Evolutionary conservation across 1,140 invertebrate species (phyloP).

Genomic region (Conopomorpha cramerella): DNA sequence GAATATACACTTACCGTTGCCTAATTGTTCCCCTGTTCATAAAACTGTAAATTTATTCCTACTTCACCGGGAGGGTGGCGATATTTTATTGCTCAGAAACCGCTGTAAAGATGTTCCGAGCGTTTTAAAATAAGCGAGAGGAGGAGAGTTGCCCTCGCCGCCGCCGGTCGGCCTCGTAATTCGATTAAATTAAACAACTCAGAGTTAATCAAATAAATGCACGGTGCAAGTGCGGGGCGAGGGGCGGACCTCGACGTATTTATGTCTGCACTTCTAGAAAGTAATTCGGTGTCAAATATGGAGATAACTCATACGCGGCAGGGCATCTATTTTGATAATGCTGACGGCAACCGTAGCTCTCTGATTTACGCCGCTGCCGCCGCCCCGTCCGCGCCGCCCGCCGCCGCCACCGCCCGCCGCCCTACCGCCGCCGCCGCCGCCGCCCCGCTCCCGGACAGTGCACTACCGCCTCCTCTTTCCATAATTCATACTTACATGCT

Average conservation of each 20-base stretch:
- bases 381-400: slow-evolving; percentile 5
- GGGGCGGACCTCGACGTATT: slow-evolving; percentile 35
- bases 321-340: slow-evolving; percentile 57
- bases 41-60: slow-evolving; percentile 57
- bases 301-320: slow-evolving; percentile 56
- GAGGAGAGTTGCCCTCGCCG: slow-evolving; percentile 15
- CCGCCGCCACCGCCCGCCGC: slow-evolving; percentile 1
- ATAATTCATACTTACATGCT: no score
- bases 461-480: not conserved
- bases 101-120: slow-evolving; percentile 55
- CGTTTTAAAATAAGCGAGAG: slow-evolving; percentile 52
- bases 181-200: slow-evolving; percentile 61
- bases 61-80: slow-evolving; percentile 31
- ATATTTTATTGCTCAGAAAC: slow-evolving; percentile 57
- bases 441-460: not conserved
- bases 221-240: slow-evolving; percentile 19
- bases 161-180: slow-evolving; percentile 47
- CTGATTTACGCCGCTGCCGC: slow-evolving; percentile 37
- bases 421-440: not conserved
- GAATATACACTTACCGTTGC: slow-evolving; percentile 33
- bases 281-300: slow-evolving; percentile 61
- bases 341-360: slow-evolving; percentile 42
- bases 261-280: slow-evolving; percentile 58
- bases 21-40: slow-evolving; percentile 59
- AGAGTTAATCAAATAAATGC: slow-evolving; percentile 61